A percentile compares a stretch with the other conserved stretches of the same genome.
Conservation (phyloP, 2,797 vertebrate species). For the Falco concolor region DNA sequence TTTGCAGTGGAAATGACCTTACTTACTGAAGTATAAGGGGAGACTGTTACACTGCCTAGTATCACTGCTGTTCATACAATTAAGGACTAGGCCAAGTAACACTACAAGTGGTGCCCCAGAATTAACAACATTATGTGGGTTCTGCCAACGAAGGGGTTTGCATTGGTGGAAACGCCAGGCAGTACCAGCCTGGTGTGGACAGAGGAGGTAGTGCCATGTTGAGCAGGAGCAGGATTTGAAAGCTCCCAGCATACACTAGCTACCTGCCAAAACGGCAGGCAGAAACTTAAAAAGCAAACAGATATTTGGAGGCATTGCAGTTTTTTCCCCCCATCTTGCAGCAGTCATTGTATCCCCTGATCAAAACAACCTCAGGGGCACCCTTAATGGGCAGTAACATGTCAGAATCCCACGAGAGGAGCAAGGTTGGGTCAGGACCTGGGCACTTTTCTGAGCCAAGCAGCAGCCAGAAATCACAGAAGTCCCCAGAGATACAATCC, state of each 20-base stretch:
- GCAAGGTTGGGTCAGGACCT: background rate
- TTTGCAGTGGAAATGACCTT: background rate
- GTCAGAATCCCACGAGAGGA: background rate
- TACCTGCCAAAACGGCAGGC: background rate
- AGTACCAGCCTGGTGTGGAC: background rate
- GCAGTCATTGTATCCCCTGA: background rate
- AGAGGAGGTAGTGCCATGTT: rapidly evolving
- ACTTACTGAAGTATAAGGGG: background rate
- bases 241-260: background rate
- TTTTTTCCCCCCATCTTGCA: background rate
- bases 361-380: background rate
- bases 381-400: background rate
- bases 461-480: background rate
- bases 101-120: background rate
- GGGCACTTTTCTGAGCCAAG: background rate
- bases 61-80: background rate
- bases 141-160: background rate
- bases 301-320: background rate
- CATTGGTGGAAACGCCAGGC: background rate
- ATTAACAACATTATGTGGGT: background rate
- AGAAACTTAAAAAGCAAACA: background rate
- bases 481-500: background rate
- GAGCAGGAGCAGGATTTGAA: background rate
- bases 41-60: background rate
- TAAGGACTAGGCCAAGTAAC: background rate